Percentiles rank a stretch among this genome's conserved stretches.
These are phyloP conservation scores for Chanos chanos DNA, from an alignment of 2,797 vertebrate species.

Conservation along the genomic window DNA sequence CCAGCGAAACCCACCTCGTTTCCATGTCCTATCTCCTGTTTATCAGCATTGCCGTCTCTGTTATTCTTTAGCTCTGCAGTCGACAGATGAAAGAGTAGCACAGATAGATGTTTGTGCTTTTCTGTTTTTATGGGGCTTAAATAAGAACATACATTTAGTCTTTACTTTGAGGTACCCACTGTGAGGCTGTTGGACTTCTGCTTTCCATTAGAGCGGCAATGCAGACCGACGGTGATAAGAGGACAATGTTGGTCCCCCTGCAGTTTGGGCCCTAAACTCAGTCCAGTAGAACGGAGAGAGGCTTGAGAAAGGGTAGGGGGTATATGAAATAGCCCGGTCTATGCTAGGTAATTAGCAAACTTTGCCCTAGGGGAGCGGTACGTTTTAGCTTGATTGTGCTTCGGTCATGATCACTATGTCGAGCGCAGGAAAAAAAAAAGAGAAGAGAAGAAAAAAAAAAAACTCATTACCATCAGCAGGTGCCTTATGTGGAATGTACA, in stretches of 20 bases:
- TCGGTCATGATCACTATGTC: neutral
- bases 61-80: slow-evolving; percentile 63
- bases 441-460: slow-evolving; percentile 39
- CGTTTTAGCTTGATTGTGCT: slow-evolving; percentile 31
- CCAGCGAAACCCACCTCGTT: slow-evolving; percentile 56
- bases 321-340: slow-evolving; percentile 12
- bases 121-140: slow-evolving; percentile 68
- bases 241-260: slow-evolving; percentile 59
- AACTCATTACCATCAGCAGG: slow-evolving; percentile 69
- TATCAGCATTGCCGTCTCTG: slow-evolving; percentile 65
- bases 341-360: slow-evolving; percentile 40
- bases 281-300: slow-evolving; percentile 5
- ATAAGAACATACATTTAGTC: slow-evolving; percentile 63
- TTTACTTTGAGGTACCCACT: slow-evolving; percentile 65
- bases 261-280: slow-evolving; percentile 33
- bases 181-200: no score
- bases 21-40: slow-evolving; percentile 71
- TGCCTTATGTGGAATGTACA: slow-evolving; percentile 60
- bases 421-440: slow-evolving; percentile 46
- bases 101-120: slow-evolving; percentile 75
- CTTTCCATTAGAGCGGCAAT: slow-evolving; percentile 68
- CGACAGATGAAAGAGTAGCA: slow-evolving; percentile 65
- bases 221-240: slow-evolving; percentile 57
- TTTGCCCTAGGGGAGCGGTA: slow-evolving; percentile 21
- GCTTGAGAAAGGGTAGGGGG: neutral